phyloP scores from a whole-genome alignment of 2,888 invertebrate genomes.

The Microdon myrmicae region DNA sequence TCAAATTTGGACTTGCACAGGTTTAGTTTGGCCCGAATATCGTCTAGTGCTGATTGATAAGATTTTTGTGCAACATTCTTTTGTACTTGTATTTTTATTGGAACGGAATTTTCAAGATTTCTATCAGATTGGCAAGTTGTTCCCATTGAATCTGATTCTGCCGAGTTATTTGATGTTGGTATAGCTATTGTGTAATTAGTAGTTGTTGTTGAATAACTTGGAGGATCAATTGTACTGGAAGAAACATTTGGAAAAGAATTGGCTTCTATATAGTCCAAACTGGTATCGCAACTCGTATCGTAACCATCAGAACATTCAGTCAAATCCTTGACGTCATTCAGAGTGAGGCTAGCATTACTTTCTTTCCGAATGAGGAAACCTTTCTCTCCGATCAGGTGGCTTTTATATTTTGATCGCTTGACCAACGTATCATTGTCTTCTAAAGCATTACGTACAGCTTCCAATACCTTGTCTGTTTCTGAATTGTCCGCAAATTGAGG shows the following conservation, averaged over 20 bases:
- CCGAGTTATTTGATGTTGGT: slow-evolving; percentile 10
- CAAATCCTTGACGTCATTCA: slow-evolving; percentile 65
- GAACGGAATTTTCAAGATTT: background rate
- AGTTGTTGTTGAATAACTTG: too few relatives aligned
- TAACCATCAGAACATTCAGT: slow-evolving; percentile 65
- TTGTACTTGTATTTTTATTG: slow-evolving; percentile 51
- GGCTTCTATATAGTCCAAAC: slow-evolving; percentile 64
- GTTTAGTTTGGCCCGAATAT: slow-evolving; percentile 63
- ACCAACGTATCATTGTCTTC: slow-evolving; percentile 55
- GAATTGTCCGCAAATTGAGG: slow-evolving; percentile 19
- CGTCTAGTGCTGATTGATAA: slow-evolving; percentile 62
- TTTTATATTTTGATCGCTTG: slow-evolving; percentile 53
- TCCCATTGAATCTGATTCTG: slow-evolving; percentile 1
- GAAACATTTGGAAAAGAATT: slow-evolving; percentile 57
- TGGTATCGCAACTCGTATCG: slow-evolving; percentile 67
- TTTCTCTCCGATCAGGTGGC: slow-evolving; percentile 59
- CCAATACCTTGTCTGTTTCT: slow-evolving; percentile 60
- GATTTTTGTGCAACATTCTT: slow-evolving; percentile 58
- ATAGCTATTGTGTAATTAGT: background rate
- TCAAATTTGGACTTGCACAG: slow-evolving; percentile 65
- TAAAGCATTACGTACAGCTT: slow-evolving; percentile 60
- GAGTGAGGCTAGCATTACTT: slow-evolving; percentile 61
- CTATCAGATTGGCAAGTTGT: slow-evolving; percentile 13
- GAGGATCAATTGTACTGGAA: slow-evolving; percentile 10
- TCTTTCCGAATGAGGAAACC: slow-evolving; percentile 64